These are phyloP conservation scores for Eupithecia abbreviata DNA, from an alignment of 2,888 invertebrate genomes.

Conservation along the genomic window DNA sequence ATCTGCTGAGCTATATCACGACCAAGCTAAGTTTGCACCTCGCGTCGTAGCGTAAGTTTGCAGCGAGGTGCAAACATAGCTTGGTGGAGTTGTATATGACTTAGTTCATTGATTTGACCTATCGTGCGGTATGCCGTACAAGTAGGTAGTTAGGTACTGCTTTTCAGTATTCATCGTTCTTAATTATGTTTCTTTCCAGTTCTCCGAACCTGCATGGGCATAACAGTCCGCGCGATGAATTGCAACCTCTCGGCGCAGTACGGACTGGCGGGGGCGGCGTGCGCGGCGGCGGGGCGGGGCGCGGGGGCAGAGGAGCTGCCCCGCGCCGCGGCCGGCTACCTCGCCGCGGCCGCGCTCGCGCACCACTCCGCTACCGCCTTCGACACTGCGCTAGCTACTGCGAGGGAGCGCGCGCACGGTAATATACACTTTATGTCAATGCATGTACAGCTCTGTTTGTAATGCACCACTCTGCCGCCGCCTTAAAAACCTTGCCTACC, in stretches of 20 bases:
- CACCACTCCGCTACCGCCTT: constrained; percentile 83
- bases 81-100: no score
- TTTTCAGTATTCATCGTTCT: background rate
- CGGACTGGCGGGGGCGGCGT: constrained; percentile 85
- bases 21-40: no score
- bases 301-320: constrained; percentile 88
- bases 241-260: constrained; percentile 83
- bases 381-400: constrained; percentile 82
- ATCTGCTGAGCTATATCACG: no score
- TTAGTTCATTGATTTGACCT: no score
- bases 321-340: constrained; percentile 85
- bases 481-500: no score
- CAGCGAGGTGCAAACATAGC: no score
- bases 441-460: background rate
- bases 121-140: no score
- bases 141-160: no score
- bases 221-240: constrained; percentile 68
- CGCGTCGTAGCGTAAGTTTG: no score
- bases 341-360: constrained; percentile 88
- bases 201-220: constrained; percentile 70
- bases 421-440: background rate
- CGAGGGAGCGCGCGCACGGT: constrained; percentile 66
- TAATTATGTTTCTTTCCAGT: constrained; percentile 47
- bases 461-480: background rate
- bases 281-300: constrained; percentile 88